These are phyloP conservation scores for Scytalopus superciliaris DNA, from an alignment of 2,113 vertebrate genomes.

Conservation along the genomic window DNA sequence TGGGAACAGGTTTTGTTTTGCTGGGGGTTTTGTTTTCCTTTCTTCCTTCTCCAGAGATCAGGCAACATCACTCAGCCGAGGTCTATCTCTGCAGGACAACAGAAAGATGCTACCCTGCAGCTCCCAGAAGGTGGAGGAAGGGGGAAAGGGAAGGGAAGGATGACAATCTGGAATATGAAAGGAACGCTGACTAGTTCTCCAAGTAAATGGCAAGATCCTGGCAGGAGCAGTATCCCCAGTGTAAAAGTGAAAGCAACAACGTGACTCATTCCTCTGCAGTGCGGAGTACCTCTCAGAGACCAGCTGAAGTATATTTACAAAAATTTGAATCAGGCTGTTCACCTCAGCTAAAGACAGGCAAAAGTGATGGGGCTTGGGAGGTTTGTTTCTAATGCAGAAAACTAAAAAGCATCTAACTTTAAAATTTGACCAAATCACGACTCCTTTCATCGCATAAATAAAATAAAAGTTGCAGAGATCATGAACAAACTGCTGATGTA, in stretches of 20 bases:
- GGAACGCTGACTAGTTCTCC: constrained; percentile 9
- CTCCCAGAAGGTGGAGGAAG: background rate
- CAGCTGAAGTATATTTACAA: constrained; percentile 43
- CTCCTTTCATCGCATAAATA: background rate
- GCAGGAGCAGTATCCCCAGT: constrained; percentile 52
- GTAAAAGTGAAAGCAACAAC: constrained; percentile 57
- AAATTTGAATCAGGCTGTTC: constrained; percentile 46
- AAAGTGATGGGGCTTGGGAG: background rate
- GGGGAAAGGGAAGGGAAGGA: background rate
- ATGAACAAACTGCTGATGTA: background rate
- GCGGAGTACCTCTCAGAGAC: constrained; percentile 55
- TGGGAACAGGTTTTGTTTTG: background rate
- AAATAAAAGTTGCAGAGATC: background rate
- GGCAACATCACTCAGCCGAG: background rate
- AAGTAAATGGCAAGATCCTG: constrained; percentile 61
- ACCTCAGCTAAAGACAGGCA: constrained; percentile 24
- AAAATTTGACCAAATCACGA: background rate
- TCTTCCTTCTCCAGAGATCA: background rate
- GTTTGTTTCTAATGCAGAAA: background rate
- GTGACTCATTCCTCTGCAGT: constrained; percentile 70
- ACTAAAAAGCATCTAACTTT: background rate
- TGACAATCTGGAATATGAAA: background rate
- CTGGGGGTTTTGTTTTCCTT: background rate
- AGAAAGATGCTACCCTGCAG: background rate
- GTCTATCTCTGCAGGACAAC: background rate